Conservation (phyloP, 2,797 vertebrate species). For the Melanotaenia trifasciata region DNA sequence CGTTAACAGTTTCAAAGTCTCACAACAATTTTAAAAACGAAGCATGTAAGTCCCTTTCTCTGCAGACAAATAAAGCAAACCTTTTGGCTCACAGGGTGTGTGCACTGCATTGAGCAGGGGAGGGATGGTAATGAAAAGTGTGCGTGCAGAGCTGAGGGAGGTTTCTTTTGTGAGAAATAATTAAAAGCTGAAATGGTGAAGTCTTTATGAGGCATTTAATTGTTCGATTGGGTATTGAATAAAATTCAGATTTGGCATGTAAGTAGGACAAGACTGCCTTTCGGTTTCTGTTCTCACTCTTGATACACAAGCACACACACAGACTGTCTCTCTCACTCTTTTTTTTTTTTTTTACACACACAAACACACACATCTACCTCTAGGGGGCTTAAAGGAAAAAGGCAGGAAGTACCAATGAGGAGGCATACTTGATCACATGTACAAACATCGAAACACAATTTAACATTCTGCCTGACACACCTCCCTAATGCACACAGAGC, state of each 20-base stretch:
- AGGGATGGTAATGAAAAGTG: constrained; percentile 63
- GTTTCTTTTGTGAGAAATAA: constrained; percentile 20
- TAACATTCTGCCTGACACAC: constrained; percentile 81
- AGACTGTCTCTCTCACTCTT: constrained; percentile 14
- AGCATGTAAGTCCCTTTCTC: constrained; percentile 22
- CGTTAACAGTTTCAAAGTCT: constrained; percentile 71
- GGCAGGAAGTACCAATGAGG: constrained; percentile 77
- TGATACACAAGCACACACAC: constrained; percentile 3
- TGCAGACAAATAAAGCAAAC: constrained; percentile 64
- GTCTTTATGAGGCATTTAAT: constrained; percentile 17
- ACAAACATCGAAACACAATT: constrained; percentile 83
- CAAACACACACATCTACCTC: constrained; percentile 60
- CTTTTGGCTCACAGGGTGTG: constrained; percentile 56
- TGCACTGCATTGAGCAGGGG: constrained; percentile 48
- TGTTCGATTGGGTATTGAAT: constrained; percentile 19
- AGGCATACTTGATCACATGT: constrained; percentile 82
- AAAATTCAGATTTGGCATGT: constrained; percentile 29
- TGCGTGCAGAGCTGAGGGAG: constrained; percentile 23
- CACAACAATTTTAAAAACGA: constrained; percentile 52
- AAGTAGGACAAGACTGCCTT: constrained; percentile 47
- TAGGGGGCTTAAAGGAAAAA: constrained; percentile 64
- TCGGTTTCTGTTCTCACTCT: constrained; percentile 56
- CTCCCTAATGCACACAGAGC: constrained; percentile 67
- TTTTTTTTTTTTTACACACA: constrained; percentile 6
- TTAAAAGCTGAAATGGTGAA: constrained; percentile 13